These are phyloP conservation scores for Barypeithes pellucidus DNA, from an alignment of 2,888 invertebrate genomes.

Conservation along the genomic window DNA sequence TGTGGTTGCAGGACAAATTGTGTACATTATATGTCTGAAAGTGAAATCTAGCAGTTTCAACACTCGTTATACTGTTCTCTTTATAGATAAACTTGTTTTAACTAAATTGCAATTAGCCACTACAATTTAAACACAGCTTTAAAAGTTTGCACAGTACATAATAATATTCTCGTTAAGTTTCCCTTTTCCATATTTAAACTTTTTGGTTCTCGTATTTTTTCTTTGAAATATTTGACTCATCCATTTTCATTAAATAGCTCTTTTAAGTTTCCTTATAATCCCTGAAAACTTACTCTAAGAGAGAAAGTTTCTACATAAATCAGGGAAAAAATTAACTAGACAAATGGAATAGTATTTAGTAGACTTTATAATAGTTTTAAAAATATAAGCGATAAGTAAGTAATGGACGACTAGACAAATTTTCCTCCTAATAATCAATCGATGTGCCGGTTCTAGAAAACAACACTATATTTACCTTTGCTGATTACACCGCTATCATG, in stretches of 20 bases:
- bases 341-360: slow-evolving; percentile 18
- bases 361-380: neutral
- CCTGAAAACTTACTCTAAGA: slow-evolving; percentile 40
- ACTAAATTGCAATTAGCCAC: neutral
- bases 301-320: slow-evolving; percentile 48
- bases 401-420: neutral
- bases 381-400: neutral
- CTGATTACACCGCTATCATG: too few relatives aligned
- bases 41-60: too few relatives aligned
- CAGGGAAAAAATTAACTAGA: slow-evolving; percentile 45
- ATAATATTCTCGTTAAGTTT: slow-evolving; percentile 2
- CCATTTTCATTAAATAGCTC: slow-evolving; percentile 51
- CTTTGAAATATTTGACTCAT: slow-evolving; percentile 43
- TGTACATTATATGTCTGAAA: too few relatives aligned
- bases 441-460: too few relatives aligned
- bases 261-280: slow-evolving; percentile 49
- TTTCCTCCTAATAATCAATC: too few relatives aligned
- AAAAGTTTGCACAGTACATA: slow-evolving; percentile 3
- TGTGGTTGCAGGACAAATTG: too few relatives aligned
- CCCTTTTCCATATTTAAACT: neutral
- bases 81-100: too few relatives aligned
- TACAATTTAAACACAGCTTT: neutral
- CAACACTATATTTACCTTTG: too few relatives aligned
- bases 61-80: too few relatives aligned
- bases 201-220: slow-evolving; percentile 13